Evolutionary conservation across 2,888 invertebrate species (phyloP).

Genomic region (Syritta pipiens): DNA sequence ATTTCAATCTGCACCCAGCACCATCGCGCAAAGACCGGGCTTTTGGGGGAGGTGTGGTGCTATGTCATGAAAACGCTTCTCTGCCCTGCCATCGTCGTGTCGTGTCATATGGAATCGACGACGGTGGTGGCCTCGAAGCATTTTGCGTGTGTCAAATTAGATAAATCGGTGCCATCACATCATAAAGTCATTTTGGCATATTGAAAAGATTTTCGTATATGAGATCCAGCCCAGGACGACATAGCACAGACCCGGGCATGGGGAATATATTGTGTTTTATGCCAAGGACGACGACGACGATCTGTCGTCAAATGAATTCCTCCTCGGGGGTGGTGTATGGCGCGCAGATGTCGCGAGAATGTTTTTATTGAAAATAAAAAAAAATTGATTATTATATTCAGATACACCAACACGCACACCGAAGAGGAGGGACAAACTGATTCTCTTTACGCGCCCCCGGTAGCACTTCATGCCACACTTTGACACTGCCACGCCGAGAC

Average conservation of each 20-base stretch:
- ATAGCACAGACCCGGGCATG: constrained; percentile 21
- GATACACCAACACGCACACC: constrained; percentile 27
- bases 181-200: constrained; percentile 78
- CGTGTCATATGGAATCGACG: constrained; percentile 50
- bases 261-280: constrained; percentile 66
- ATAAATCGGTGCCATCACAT: constrained; percentile 79
- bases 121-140: constrained; percentile 61
- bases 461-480: constrained; percentile 43
- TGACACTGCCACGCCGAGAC: constrained; percentile 18
- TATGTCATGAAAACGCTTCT: constrained; percentile 17
- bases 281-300: constrained; percentile 62
- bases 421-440: background rate
- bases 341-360: constrained; percentile 67
- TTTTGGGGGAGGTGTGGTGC: constrained; percentile 5
- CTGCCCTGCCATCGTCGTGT: no score
- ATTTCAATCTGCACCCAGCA: constrained; percentile 7
- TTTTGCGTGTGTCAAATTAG: constrained; percentile 73
- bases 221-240: constrained; percentile 29
- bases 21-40: background rate
- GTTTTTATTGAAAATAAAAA: constrained; percentile 63
- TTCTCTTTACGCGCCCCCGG: no score
- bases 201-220: constrained; percentile 74
- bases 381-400: constrained; percentile 55
- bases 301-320: constrained; percentile 67
- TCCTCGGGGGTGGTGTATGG: constrained; percentile 26